Percentiles rank a stretch among this genome's conserved stretches.
phyloP scores from a whole-genome alignment of 2,797 vertebrate species.

The Pelobates cultripes region DNA sequence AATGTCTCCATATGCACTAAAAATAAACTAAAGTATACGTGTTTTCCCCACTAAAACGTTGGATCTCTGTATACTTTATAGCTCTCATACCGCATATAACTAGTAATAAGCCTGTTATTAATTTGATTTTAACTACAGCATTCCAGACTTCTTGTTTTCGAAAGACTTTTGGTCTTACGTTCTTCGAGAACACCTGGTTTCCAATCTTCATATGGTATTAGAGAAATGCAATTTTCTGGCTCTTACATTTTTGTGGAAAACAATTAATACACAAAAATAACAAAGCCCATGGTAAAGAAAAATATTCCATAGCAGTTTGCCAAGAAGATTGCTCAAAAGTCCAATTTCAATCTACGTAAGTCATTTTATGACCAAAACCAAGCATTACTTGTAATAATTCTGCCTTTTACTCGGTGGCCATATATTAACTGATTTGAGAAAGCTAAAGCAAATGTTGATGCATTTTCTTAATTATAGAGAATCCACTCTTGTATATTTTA shows the following conservation, averaged over 20 bases:
- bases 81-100: not conserved
- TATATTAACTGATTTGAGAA: not conserved
- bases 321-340: not conserved
- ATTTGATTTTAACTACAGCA: not conserved
- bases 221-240: slow-evolving; percentile 10
- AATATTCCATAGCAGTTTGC: not conserved
- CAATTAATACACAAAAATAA: slow-evolving; percentile 15
- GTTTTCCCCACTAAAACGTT: not conserved
- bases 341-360: not conserved
- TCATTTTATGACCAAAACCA: not conserved
- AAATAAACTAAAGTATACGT: not conserved
- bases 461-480: no score
- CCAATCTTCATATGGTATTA: not conserved
- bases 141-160: not conserved
- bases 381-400: not conserved
- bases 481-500: no score
- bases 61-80: not conserved
- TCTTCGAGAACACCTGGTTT: not conserved
- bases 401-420: not conserved
- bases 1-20: slow-evolving; percentile 16
- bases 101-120: not conserved
- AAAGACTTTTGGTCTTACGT: not conserved
- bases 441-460: no score
- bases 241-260: slow-evolving; percentile 3
- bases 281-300: not conserved